Base-by-base conservation (phyloP, 2,888 invertebrate genomes). In the Drosophila crucigera region DNA sequence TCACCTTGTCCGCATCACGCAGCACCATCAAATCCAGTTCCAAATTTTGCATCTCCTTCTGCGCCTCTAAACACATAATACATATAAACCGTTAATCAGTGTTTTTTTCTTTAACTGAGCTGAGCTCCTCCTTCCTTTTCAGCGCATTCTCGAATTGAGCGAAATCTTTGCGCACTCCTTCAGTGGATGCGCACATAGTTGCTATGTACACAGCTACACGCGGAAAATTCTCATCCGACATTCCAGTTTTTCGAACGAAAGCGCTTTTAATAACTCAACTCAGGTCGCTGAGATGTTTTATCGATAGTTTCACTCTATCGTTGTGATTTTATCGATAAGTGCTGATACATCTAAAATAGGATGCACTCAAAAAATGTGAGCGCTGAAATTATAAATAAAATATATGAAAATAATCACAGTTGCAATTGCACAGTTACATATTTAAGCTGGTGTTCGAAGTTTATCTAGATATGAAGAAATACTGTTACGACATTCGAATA, bases 141-240 rank as follows among this genome's bases (percentile, higher is more conserved):
- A 76, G 41, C 0, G 49, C 52, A 6, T 22, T 22, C 25, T 76
- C 74, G 11, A 76, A 49, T 7, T 41, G 22, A 5, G 0, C 11
- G 5, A 60, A 79, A 3, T 50, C 3, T 14, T 35, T 4, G 9
- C 9, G 31, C 9, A 31, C 31, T 31, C 31, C 9, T 9, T 9
- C 1, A 31, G 9, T 31, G 7, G 31, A 31, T 31, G 31, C 31
- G 31, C 43, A 19, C 25, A 76, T 33, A 3, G 49, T 16, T 1
- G 25, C 41, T 58, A 76, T 64, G 11, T 31, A 3, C 31, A 31
- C 11, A 39, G 14, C 14, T 5, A 58, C 37, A 25, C 43, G 33
- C 0, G 68, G 53, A 39, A 64, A 73, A 5, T 22, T 33, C 4
- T 28, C 14, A 11, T 4, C 28, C 11, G 50, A 25, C 76, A 76